These are phyloP conservation scores for Meloidogyne exigua DNA, from an alignment of 1,140 invertebrate species.

Conservation along the genomic window DNA sequence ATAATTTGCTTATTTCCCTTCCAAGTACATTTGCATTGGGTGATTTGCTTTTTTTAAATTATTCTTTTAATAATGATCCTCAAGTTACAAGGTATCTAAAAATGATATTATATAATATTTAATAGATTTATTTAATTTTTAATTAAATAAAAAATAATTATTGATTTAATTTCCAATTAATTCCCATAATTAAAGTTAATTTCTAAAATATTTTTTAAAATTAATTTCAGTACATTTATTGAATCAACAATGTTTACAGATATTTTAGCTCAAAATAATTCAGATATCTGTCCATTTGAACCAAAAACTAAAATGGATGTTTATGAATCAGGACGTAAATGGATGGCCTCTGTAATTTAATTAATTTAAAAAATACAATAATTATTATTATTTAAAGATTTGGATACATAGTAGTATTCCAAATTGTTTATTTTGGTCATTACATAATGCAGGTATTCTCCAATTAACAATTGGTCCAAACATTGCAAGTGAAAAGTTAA, in stretches of 20 bases:
- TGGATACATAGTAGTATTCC: constrained; percentile 10
- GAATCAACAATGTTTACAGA: constrained; percentile 27
- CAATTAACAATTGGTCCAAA: constrained; percentile 37
- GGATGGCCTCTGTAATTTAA: constrained; percentile 3
- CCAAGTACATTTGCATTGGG: constrained; percentile 47
- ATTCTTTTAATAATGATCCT: constrained; percentile 49
- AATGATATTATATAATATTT: too few relatives aligned
- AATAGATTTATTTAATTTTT: too few relatives aligned
- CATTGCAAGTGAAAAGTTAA: constrained; percentile 33
- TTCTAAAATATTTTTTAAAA: background rate
- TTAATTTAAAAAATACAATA: background rate
- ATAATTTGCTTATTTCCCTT: constrained; percentile 46
- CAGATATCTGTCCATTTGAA: background rate
- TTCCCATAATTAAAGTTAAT: too few relatives aligned
- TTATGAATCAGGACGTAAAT: background rate
- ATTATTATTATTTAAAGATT: background rate
- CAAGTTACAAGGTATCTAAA: constrained; percentile 34
- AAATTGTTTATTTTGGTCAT: constrained; percentile 22
- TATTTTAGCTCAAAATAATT: background rate
- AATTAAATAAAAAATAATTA: too few relatives aligned
- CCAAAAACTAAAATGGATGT: background rate
- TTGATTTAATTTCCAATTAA: too few relatives aligned
- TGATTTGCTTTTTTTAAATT: constrained; percentile 51
- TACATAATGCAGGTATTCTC: constrained; percentile 31
- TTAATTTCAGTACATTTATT: constrained; percentile 34